Conservation (phyloP, 1,140 invertebrate genomes). For the Drosophila sucinea region DNA sequence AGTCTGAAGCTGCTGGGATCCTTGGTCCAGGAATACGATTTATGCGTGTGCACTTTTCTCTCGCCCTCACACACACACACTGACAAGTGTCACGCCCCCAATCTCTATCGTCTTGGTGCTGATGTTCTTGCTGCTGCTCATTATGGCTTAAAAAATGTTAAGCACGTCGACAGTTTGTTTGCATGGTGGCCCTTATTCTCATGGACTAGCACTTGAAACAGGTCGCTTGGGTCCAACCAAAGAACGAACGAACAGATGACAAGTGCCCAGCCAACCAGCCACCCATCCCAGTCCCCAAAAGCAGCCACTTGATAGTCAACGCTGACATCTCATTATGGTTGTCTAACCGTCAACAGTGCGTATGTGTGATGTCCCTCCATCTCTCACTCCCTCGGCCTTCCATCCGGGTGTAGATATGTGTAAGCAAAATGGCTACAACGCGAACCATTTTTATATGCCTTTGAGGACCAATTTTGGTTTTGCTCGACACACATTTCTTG, state of each 20-base stretch:
- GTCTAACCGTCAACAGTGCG: constrained; percentile 64
- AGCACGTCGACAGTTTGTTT: constrained; percentile 73
- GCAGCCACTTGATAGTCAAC: constrained; percentile 79
- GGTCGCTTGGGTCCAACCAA: constrained; percentile 69
- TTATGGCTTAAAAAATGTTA: constrained; percentile 81
- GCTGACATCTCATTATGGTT: constrained; percentile 80
- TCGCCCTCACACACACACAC: not conserved
- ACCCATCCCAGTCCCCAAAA: constrained; percentile 33
- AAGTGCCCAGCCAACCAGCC: constrained; percentile 26
- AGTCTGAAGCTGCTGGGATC: constrained; percentile 39
- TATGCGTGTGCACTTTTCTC: constrained; percentile 72
- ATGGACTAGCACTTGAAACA: constrained; percentile 61
- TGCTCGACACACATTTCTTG: constrained; percentile 27
- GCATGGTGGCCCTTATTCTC: constrained; percentile 41
- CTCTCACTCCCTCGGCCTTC: not conserved
- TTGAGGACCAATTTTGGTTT: constrained; percentile 68
- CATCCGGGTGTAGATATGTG: constrained; percentile 37
- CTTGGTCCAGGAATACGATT: constrained; percentile 60
- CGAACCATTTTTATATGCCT: constrained; percentile 78
- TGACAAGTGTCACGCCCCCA: constrained; percentile 66
- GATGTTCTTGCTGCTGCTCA: constrained; percentile 58
- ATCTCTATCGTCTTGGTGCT: constrained; percentile 36
- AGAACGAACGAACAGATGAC: constrained; percentile 14
- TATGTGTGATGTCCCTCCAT: constrained; percentile 67
- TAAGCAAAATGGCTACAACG: constrained; percentile 71